A percentile compares a stretch with the other conserved stretches of the same genome.
phyloP scores from a whole-genome alignment of 2,113 vertebrate genomes.

The Petrocephalus microphthalmus region DNA sequence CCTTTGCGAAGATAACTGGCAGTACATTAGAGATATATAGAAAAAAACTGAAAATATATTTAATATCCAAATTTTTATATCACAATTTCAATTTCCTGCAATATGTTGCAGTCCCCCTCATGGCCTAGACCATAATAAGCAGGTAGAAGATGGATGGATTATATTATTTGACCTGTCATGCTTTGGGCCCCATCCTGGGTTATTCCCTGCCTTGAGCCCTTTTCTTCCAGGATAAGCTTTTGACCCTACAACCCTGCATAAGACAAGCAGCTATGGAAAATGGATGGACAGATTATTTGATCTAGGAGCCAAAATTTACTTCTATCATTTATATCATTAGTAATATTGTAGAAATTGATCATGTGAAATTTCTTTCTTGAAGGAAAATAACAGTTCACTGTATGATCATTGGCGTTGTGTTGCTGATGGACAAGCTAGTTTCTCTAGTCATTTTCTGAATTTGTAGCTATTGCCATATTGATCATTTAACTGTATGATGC shows the following conservation, averaged over 20 bases:
- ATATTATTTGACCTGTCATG: neutral
- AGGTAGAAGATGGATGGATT: neutral
- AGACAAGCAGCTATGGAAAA: neutral
- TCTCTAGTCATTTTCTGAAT: neutral
- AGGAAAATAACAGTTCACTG: neutral
- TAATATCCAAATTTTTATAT: neutral
- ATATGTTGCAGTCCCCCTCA: neutral
- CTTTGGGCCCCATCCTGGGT: neutral
- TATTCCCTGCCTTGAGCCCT: neutral
- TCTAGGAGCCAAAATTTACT: neutral
- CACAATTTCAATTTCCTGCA: neutral
- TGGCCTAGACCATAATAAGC: neutral
- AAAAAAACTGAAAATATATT: neutral
- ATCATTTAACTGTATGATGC: neutral
- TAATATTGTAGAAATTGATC: neutral
- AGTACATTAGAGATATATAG: neutral
- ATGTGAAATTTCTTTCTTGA: neutral
- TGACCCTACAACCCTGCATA: neutral
- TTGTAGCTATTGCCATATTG: neutral
- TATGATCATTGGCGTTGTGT: neutral
- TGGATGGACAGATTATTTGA: neutral
- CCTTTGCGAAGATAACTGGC: neutral
- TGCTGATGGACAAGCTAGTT: neutral
- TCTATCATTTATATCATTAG: neutral
- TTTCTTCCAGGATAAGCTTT: neutral